These are phyloP conservation scores for Pachyuromys duprasi DNA, from an alignment of 2,797 vertebrate species.

Conservation along the genomic window DNA sequence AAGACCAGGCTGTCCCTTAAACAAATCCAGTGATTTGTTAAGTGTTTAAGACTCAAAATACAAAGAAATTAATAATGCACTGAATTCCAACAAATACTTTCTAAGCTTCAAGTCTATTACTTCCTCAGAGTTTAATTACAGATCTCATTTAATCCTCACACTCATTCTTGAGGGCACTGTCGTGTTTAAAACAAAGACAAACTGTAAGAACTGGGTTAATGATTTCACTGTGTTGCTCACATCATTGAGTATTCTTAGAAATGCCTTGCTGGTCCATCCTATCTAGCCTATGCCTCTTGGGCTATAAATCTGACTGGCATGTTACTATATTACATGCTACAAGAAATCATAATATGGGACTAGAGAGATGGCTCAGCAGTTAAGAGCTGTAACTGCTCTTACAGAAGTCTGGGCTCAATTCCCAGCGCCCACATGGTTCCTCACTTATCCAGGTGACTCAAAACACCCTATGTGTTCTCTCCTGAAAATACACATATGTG, in stretches of 20 bases:
- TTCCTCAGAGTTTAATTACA: neutral
- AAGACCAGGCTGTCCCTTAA: constrained; percentile 45
- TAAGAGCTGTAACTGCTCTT: neutral
- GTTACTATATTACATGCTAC: neutral
- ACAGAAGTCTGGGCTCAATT: neutral
- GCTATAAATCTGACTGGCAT: neutral
- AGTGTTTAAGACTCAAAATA: constrained; percentile 50
- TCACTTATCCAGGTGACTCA: neutral
- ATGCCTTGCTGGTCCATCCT: neutral
- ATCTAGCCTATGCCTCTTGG: no score
- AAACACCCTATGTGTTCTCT: neutral
- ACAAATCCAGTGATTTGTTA: constrained; percentile 51
- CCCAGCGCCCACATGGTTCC: neutral
- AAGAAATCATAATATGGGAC: neutral
- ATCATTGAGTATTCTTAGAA: neutral
- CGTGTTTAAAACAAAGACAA: neutral
- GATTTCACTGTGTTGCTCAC: neutral
- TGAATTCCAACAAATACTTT: constrained; percentile 54
- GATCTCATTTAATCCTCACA: neutral
- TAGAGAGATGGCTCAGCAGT: neutral
- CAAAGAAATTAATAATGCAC: constrained; percentile 29
- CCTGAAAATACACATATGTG: neutral
- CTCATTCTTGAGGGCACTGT: neutral
- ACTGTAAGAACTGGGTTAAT: neutral
- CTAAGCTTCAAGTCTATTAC: neutral